Evolutionary conservation across 1,140 invertebrate genomes (phyloP).

Genomic region (Drosophila teissieri): DNA sequence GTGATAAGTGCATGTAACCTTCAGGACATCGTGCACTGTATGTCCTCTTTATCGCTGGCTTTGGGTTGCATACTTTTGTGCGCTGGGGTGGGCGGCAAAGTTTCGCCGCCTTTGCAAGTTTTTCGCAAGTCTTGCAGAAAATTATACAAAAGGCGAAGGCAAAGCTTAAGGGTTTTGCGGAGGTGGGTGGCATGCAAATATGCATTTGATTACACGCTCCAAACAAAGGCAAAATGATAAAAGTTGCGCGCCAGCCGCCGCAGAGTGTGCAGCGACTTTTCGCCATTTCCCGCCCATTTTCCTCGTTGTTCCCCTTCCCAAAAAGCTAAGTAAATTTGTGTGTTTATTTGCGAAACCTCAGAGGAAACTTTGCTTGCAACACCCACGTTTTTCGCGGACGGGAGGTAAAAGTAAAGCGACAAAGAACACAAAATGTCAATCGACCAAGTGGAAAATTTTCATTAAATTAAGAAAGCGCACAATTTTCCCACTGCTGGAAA

Average conservation of each 20-base stretch:
- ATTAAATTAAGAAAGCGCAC: conserved; percentile 84
- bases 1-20: not conserved
- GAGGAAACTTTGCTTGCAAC: conserved; percentile 58
- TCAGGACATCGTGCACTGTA: conserved; percentile 6
- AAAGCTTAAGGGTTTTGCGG: conserved; percentile 22
- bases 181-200: conserved; percentile 74
- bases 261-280: conserved; percentile 69
- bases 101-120: conserved; percentile 80
- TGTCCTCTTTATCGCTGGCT: conserved; percentile 47
- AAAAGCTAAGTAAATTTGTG: conserved; percentile 78
- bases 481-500: conserved; percentile 66
- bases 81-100: conserved; percentile 42
- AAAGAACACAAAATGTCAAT: conserved; percentile 80
- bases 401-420: conserved; percentile 30
- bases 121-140: conserved; percentile 80
- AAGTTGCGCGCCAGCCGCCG: conserved; percentile 60
- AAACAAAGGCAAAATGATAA: conserved; percentile 79
- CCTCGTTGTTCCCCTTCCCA: conserved; percentile 9
- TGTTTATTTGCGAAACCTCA: conserved; percentile 77
- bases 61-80: conserved; percentile 64
- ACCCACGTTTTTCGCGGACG: conserved; percentile 20
- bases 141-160: conserved; percentile 72
- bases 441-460: conserved; percentile 84
- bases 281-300: conserved; percentile 43
- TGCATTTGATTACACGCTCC: conserved; percentile 81